Conservation (phyloP, 2,113 vertebrate genomes). For the Neolamprologus tretocephalus region DNA sequence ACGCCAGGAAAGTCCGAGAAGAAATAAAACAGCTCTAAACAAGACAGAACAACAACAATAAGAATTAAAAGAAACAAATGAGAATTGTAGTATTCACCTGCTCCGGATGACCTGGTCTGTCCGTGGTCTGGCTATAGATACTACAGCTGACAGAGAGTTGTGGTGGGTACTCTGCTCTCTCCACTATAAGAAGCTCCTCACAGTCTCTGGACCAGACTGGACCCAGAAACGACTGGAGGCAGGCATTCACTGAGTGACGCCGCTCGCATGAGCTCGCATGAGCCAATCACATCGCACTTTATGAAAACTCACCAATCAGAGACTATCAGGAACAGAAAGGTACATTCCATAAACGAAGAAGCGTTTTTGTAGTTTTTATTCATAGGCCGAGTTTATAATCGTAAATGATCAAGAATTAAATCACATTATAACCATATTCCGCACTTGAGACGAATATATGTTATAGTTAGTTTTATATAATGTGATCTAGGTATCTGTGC, state of each 20-base stretch:
- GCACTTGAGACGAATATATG: background rate
- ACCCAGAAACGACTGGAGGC: slow-evolving; percentile 17
- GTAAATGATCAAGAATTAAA: background rate
- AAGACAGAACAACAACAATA: background rate
- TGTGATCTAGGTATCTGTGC: background rate
- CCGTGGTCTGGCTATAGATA: background rate
- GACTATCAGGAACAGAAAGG: background rate
- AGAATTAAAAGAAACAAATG: background rate
- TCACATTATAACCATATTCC: background rate
- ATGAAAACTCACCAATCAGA: background rate
- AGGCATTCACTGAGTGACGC: slow-evolving; percentile 30
- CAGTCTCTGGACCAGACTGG: slow-evolving; percentile 18
- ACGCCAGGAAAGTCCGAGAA: slow-evolving; percentile 9
- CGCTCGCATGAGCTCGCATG: slow-evolving; percentile 54
- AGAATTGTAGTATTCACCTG: slow-evolving; percentile 12
- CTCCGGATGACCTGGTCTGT: background rate
- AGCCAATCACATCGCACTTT: slow-evolving; percentile 51
- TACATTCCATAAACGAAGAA: background rate
- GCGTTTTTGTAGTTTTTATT: slow-evolving; percentile 57
- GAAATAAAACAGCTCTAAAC: slow-evolving; percentile 6
- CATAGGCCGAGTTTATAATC: background rate
- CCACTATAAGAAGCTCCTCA: background rate
- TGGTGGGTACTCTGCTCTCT: background rate
- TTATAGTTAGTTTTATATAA: background rate
- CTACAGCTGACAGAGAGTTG: slow-evolving; percentile 5